Conservation (phyloP, 2,113 vertebrate genomes). For the Sclerurus mexicanus region DNA sequence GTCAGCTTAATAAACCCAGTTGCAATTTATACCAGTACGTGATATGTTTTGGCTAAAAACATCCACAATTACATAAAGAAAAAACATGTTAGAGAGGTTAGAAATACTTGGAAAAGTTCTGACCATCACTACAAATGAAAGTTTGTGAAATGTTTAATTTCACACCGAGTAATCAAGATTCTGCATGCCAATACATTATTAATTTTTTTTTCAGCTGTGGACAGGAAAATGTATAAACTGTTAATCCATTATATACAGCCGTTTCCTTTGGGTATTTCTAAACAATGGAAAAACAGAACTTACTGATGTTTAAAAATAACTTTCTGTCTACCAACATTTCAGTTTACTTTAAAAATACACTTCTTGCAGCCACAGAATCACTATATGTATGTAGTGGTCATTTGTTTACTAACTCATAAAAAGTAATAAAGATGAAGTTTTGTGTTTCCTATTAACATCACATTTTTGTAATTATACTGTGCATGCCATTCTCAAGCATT, state of each 20-base stretch:
- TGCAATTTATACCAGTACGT: neutral
- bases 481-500: neutral
- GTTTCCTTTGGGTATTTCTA: neutral
- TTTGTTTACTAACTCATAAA: neutral
- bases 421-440: neutral
- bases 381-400: neutral
- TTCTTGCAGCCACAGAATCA: neutral
- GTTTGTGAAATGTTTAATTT: neutral
- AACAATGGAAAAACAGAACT: constrained; percentile 20
- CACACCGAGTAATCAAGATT: neutral
- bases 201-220: neutral
- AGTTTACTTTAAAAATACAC: neutral
- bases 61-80: neutral
- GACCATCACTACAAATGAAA: neutral
- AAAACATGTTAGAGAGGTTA: neutral
- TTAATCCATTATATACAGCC: neutral
- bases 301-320: neutral
- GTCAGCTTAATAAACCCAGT: neutral
- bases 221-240: constrained; percentile 34
- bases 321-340: neutral
- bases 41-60: neutral
- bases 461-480: neutral
- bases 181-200: neutral
- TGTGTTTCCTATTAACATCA: neutral
- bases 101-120: neutral